Base-by-base conservation (phyloP, 2,797 vertebrate genomes). In the Lutra lutra region DNA sequence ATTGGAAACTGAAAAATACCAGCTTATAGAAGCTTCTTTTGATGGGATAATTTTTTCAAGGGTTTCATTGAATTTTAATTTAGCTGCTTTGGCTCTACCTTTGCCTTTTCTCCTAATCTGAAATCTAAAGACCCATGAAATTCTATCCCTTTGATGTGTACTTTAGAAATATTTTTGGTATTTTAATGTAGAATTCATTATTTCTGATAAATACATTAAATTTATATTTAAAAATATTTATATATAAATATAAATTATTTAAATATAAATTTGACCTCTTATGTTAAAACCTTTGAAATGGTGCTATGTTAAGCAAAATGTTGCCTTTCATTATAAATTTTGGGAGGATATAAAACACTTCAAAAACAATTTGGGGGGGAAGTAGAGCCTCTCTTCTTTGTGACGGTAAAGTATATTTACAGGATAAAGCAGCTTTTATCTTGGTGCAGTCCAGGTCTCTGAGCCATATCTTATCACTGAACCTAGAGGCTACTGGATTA, bases 21-120 rank as follows among this genome's bases (percentile, higher is more conserved):
- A 68, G n/a, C n/a, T 68, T 68, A 60, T 32, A 77, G n/a, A 79
- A 43, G 25, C 91, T 94, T 96, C 60, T 93, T 3, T 79, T 66
- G 46, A 51, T 95, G 32, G 51, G 11, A 77, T 79, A 51, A 77
- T 66, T 79, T 93, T 97, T 91, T 29, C 29, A 94, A 70, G 23
- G 17, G 9, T 70, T 66, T 89, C 54, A 86, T 11, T 97, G 66
- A 35, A 48, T 93, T 88, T 97, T 95, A 92, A 84, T 94, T 89
- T 92, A 73, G 9, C 29, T 96, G 18, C 75, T 94, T 89, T 91
- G 56, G 1, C 32, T 87, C 14, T 96, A 72, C 11, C 3, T 68
- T 75, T 91, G 1, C 35, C 17, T 64, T 90, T 86, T 96, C 25
- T 91, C 58, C 32, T 88, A 23, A 51, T 79, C 35, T 85, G 87